A percentile compares a stretch with the other conserved stretches of the same genome.
Conservation (phyloP, 2,888 invertebrate genomes). For the Cheilosia impressa region DNA sequence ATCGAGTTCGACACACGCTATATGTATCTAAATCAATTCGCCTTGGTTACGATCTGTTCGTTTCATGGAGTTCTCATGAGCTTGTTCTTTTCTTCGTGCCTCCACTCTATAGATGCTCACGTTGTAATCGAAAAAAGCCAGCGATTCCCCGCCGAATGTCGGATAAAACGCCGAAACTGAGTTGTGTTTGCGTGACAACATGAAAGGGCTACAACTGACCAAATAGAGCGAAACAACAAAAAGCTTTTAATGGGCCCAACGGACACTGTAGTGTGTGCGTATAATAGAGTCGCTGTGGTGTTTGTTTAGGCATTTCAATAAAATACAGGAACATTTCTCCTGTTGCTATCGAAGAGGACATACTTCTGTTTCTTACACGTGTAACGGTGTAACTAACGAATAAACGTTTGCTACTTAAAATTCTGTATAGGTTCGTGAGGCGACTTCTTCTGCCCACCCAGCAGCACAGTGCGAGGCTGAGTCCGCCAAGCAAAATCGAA, state of each 20-base stretch:
- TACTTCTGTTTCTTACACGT: constrained; percentile 50
- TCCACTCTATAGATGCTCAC: neutral
- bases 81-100: too few species aligned
- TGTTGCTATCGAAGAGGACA: too few species aligned
- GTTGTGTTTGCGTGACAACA: neutral
- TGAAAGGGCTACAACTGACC: neutral
- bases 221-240: neutral
- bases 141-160: neutral
- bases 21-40: too few species aligned
- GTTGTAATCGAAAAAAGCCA: neutral
- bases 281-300: neutral
- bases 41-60: too few species aligned
- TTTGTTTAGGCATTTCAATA: neutral
- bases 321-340: too few species aligned
- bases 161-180: neutral
- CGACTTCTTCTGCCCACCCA: too few species aligned
- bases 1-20: neutral
- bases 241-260: constrained; percentile 1
- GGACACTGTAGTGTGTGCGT: neutral
- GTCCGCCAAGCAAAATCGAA: too few species aligned
- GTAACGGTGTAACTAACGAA: constrained; percentile 25
- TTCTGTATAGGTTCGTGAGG: constrained; percentile 36
- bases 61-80: too few species aligned
- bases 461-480: too few species aligned
- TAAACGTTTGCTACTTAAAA: constrained; percentile 51